Base-by-base conservation (phyloP, 2,797 vertebrate species). In the Chloroceryle amazona region DNA sequence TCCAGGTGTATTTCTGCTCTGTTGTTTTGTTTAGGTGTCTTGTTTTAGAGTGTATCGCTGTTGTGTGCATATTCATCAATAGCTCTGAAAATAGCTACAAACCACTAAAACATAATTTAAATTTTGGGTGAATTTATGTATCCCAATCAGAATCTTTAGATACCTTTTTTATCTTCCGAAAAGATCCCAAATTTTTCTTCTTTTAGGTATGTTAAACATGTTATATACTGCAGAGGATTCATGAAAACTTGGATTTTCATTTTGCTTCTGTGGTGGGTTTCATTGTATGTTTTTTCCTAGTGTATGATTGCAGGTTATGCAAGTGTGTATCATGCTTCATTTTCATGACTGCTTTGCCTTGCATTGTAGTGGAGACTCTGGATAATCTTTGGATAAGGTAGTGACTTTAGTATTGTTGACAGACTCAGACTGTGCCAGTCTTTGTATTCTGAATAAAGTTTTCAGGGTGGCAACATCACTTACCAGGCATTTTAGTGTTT, bases 41-140 rank as follows among this genome's bases (percentile, higher is more conserved):
- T 42, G 19, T 25, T 81, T 41, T 79, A 60, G 13, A 29, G 11
- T 33, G 6, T 90, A 82, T 75, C 67, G 20, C 33, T 52, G 7
- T 35, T 81, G 11, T 2, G 0, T 41, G 3, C 33, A 3, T 57
- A 33, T 54, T 86, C 2, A 2, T 13, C 12, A 2, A 10, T 81
- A 41, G 5, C 16, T 88, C 62, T 66, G 80, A 65, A 74, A 91
- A 72, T 52, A 65, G 39, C 10, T 73, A 13, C 19, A 58, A 28
- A 14, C 57, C 39, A 11, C 3, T 12, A 58, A 58, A 93, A 35
- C 10, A 25, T 57, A 1, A 10, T n/a, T 62, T 93, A 11, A 61
- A 81, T 88, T 81, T 14, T 63, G 8, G 57, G 20, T 39, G 46
- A 79, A 62, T 62, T 47, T 39, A 51, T 57, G 11, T 86, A 29